Evolutionary conservation across 2,888 invertebrate genomes (phyloP).

Genomic region (Pimpla rufipes): DNA sequence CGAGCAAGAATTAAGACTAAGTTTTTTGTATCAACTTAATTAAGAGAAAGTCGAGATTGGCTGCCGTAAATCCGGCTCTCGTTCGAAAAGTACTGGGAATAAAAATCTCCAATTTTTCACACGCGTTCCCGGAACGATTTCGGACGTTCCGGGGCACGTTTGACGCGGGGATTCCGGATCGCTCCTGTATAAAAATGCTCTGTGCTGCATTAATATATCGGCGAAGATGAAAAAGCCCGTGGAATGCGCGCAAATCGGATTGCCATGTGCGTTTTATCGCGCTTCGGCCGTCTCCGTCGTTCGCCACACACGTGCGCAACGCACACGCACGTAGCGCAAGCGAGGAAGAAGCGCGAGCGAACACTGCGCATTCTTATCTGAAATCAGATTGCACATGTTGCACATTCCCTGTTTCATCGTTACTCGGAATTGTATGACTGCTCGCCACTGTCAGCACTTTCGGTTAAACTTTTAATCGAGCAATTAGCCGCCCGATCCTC

Average conservation of each 20-base stretch:
- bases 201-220: no score
- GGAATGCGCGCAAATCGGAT: slow-evolving; percentile 45
- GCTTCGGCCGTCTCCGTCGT: slow-evolving; percentile 18
- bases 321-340: slow-evolving; percentile 9
- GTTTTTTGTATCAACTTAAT: no score
- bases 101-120: no score
- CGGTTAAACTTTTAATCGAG: slow-evolving; percentile 70
- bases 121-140: no score
- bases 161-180: no score
- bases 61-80: no score
- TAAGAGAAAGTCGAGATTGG: no score
- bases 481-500: slow-evolving; percentile 45
- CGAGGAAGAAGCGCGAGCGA: not conserved
- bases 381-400: slow-evolving; percentile 81
- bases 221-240: no score
- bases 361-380: slow-evolving; percentile 76
- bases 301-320: slow-evolving; percentile 6
- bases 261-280: slow-evolving; percentile 46
- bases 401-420: slow-evolving; percentile 82
- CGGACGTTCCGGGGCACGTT: no score
- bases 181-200: no score
- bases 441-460: slow-evolving; percentile 77
- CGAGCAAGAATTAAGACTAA: no score
- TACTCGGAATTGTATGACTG: slow-evolving; percentile 81
- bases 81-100: no score